These are phyloP conservation scores for Beroe ovata DNA, from an alignment of 37 sponge, comb jelly and placozoan genomes.

Conservation along the genomic window DNA sequence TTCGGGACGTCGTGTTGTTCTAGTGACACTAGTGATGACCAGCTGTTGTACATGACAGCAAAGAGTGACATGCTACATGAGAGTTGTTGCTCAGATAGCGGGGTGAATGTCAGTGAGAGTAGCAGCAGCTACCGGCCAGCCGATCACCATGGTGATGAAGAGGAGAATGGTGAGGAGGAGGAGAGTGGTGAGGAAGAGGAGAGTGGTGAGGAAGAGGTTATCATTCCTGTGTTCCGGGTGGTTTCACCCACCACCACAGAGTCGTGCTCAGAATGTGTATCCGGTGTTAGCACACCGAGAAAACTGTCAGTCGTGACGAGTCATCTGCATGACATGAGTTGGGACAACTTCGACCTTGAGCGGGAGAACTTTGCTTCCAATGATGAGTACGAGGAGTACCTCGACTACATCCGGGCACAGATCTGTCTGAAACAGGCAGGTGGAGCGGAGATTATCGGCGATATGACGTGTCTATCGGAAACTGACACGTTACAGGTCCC, in stretches of 20 bases:
- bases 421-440: not conserved
- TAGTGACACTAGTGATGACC: not conserved
- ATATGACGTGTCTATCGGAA: not conserved
- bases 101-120: slow-evolving; percentile 54
- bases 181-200: slow-evolving; percentile 4
- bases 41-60: slow-evolving; percentile 5
- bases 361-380: slow-evolving; percentile 3
- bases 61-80: not conserved
- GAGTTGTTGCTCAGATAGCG: slow-evolving; percentile 39
- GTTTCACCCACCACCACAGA: not conserved
- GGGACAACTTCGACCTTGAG: slow-evolving; percentile 53
- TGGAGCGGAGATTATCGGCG: not conserved
- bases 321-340: slow-evolving; percentile 53
- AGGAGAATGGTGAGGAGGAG: not conserved
- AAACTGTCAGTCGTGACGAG: slow-evolving; percentile 14
- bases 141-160: slow-evolving; percentile 18
- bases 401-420: not conserved
- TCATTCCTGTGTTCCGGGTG: not conserved
- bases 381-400: slow-evolving; percentile 40
- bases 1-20: not conserved
- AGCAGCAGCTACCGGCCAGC: slow-evolving; percentile 49
- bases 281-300: not conserved
- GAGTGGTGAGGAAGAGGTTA: not conserved
- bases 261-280: not conserved
- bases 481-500: not conserved